Evolutionary conservation across 2,888 invertebrate species (phyloP).

Genomic region (Limnephilus auricula): DNA sequence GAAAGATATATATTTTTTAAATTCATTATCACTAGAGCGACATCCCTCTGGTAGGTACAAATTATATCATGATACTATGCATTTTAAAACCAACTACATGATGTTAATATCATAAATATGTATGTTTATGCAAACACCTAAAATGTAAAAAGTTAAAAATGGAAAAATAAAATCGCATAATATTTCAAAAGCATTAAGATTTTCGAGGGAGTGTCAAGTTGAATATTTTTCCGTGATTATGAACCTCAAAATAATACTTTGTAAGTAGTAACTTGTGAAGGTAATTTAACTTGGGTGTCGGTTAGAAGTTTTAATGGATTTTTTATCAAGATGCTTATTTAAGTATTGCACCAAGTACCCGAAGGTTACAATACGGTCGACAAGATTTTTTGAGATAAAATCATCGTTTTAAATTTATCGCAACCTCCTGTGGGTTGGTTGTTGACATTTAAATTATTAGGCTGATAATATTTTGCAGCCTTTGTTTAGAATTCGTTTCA

Average conservation of each 20-base stretch:
- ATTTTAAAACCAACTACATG: too few relatives aligned
- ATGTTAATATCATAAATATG: too few relatives aligned
- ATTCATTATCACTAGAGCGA: too few relatives aligned
- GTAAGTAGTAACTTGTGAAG: slow-evolving; percentile 59
- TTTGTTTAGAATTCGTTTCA: background rate
- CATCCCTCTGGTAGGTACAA: too few relatives aligned
- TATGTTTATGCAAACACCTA: background rate
- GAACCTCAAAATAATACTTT: slow-evolving; percentile 60
- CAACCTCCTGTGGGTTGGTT: background rate
- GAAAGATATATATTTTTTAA: background rate
- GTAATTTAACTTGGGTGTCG: slow-evolving; percentile 67
- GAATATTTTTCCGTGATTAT: slow-evolving; percentile 38
- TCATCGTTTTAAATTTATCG: slow-evolving; percentile 33
- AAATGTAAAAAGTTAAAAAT: background rate
- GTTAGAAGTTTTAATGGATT: slow-evolving; percentile 66
- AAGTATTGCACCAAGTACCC: slow-evolving; percentile 63
- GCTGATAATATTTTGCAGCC: background rate
- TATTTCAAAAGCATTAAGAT: background rate
- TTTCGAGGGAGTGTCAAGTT: background rate
- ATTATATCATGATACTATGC: too few relatives aligned
- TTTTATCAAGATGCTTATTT: slow-evolving; percentile 67
- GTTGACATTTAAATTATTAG: slow-evolving; percentile 4
- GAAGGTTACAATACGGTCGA: slow-evolving; percentile 56
- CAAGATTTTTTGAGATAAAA: slow-evolving; percentile 53
- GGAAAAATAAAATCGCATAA: background rate